phyloP scores from a whole-genome alignment of 2,113 vertebrate genomes.

The Vulpes lagopus region DNA sequence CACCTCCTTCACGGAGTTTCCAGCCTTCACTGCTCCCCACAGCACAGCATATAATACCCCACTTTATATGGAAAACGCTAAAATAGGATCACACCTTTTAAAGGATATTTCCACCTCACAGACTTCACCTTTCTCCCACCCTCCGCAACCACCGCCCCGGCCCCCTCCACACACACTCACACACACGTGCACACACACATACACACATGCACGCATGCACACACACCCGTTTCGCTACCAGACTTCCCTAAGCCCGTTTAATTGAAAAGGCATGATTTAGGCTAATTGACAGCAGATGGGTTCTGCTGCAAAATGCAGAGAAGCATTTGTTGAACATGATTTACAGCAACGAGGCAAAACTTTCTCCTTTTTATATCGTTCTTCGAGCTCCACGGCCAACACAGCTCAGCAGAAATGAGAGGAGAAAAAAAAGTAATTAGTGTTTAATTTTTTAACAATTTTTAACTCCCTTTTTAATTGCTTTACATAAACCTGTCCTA shows the following conservation, averaged over 20 bases:
- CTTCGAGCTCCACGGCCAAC: slow-evolving; percentile 75
- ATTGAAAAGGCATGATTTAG: slow-evolving; percentile 89
- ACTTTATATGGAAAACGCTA: slow-evolving; percentile 85
- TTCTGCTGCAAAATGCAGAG: slow-evolving; percentile 72
- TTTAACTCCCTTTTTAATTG: slow-evolving; percentile 90
- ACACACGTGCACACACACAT: background rate
- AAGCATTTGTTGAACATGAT: slow-evolving; percentile 78
- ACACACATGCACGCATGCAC: background rate
- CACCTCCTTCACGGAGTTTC: slow-evolving; percentile 38
- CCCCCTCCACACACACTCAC: background rate
- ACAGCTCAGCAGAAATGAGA: slow-evolving; percentile 83
- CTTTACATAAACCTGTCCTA: slow-evolving; percentile 90
- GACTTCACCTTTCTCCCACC: slow-evolving; percentile 68
- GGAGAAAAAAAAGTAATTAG: slow-evolving; percentile 86
- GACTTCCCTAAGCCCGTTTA: slow-evolving; percentile 84
- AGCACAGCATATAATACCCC: slow-evolving; percentile 41
- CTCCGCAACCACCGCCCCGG: background rate
- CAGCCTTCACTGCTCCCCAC: slow-evolving; percentile 66
- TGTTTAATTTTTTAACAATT: slow-evolving; percentile 91
- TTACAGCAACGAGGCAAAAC: slow-evolving; percentile 81
- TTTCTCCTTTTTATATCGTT: slow-evolving; percentile 79
- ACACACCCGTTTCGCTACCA: slow-evolving; percentile 71
- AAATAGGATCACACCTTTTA: slow-evolving; percentile 87
- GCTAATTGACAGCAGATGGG: slow-evolving; percentile 90
- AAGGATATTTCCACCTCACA: slow-evolving; percentile 86